A percentile compares a stretch with the other conserved stretches of the same genome.
phyloP scores from a whole-genome alignment of 2,797 vertebrate species.

The Sebastes alutus region DNA sequence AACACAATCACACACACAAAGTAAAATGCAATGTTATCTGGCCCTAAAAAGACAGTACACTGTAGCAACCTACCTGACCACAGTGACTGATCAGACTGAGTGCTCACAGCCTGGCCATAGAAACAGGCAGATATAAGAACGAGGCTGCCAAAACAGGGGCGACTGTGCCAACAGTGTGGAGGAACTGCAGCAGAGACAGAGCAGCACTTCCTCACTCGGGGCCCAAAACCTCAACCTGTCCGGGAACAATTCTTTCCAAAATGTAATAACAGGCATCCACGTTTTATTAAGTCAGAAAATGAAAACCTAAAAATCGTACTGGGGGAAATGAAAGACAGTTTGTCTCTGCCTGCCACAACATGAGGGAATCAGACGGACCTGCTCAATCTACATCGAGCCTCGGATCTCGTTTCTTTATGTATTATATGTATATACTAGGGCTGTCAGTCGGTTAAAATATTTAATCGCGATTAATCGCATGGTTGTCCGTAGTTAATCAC shows the following conservation, averaged over 20 bases:
- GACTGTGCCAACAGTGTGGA: not conserved
- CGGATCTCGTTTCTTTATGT: not conserved
- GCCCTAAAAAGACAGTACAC: not conserved
- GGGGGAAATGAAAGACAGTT: not conserved
- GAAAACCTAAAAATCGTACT: not conserved
- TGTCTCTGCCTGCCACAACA: not conserved
- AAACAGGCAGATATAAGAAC: no score
- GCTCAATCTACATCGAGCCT: not conserved
- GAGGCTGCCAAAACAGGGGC: not conserved
- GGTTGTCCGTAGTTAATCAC: no score
- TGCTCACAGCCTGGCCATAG: not conserved
- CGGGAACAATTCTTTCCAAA: not conserved
- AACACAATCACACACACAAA: not conserved
- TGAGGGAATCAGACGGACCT: not conserved
- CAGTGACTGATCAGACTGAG: not conserved
- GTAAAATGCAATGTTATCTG: not conserved
- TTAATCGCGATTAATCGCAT: no score
- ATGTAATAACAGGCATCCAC: not conserved
- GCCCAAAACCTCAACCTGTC: not conserved
- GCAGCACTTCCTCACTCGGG: not conserved
- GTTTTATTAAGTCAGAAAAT: not conserved
- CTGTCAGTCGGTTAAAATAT: no score
- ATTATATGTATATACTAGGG: no score
- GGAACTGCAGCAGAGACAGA: not conserved
- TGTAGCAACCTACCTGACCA: not conserved